phyloP scores from a whole-genome alignment of 2,888 invertebrate genomes.

The Auanema freiburgensis region DNA sequence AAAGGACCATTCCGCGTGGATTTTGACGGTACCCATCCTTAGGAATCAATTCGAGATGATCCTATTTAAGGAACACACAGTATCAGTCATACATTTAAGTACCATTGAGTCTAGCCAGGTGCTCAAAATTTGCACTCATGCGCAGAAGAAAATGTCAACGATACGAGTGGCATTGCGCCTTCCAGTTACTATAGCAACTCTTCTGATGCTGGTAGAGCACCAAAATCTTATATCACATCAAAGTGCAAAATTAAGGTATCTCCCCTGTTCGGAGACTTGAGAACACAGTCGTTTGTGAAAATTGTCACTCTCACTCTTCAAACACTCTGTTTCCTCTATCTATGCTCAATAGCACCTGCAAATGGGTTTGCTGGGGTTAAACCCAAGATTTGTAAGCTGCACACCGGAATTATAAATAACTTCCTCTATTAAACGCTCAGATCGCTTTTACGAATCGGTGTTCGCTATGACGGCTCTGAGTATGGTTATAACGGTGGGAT shows the following conservation, averaged over 20 bases:
- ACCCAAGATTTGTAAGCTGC: conserved; percentile 54
- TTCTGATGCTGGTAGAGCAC: conserved; percentile 48
- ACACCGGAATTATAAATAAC: background rate
- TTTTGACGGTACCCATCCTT: conserved; percentile 18
- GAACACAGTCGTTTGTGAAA: conserved; percentile 57
- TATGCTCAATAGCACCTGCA: conserved; percentile 57
- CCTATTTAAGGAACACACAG: conserved; percentile 21
- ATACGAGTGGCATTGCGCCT: conserved; percentile 48
- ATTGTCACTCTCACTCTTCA: conserved; percentile 52
- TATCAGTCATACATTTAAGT: conserved; percentile 23
- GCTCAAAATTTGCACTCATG: conserved; percentile 52
- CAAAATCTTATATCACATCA: too few species aligned
- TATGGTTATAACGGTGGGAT: conserved; percentile 52
- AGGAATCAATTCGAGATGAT: background rate
- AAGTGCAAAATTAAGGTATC: conserved; percentile 47
- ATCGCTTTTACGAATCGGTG: conserved; percentile 58
- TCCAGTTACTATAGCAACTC: conserved; percentile 52
- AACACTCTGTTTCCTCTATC: conserved; percentile 59
- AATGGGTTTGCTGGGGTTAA: conserved; percentile 58
- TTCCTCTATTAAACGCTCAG: conserved; percentile 30
- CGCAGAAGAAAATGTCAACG: conserved; percentile 57
- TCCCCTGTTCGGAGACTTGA: conserved; percentile 59
- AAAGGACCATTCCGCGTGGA: conserved; percentile 43
- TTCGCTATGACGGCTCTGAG: conserved; percentile 51
- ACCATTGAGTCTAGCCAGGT: conserved; percentile 30